Conservation (phyloP, 1,140 invertebrate genomes). For the Lasioglossum albipes region DNA sequence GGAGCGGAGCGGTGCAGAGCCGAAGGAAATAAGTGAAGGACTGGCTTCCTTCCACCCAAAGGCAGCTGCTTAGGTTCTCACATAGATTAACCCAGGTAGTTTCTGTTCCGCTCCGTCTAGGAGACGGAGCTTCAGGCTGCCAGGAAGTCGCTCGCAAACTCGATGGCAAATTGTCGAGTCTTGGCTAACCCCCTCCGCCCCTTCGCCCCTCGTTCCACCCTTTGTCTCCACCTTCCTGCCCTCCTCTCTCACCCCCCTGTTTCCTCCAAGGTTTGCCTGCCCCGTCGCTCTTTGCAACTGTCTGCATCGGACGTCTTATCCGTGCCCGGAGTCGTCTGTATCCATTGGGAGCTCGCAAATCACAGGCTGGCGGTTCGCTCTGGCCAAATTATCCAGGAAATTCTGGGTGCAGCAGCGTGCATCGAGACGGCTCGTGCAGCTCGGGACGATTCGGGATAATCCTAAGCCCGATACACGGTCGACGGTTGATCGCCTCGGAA, state of each 20-base stretch:
- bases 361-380: slow-evolving; percentile 56
- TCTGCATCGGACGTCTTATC: slow-evolving; percentile 52
- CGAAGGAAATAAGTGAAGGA: slow-evolving; percentile 61
- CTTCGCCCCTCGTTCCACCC: neutral
- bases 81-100: slow-evolving; percentile 73
- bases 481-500: slow-evolving; percentile 49
- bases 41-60: slow-evolving; percentile 54
- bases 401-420: slow-evolving; percentile 45
- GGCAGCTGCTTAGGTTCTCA: slow-evolving; percentile 67
- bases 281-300: slow-evolving; percentile 34
- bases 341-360: slow-evolving; percentile 66
- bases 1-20: neutral
- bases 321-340: slow-evolving; percentile 46
- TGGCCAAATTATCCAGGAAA: slow-evolving; percentile 69
- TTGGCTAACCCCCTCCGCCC: slow-evolving; percentile 15
- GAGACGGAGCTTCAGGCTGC: slow-evolving; percentile 60
- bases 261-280: neutral
- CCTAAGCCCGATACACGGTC: slow-evolving; percentile 31
- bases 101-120: slow-evolving; percentile 61
- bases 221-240: slow-evolving; percentile 26
- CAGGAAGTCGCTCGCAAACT: slow-evolving; percentile 67
- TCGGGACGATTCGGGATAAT: slow-evolving; percentile 49
- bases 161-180: slow-evolving; percentile 67
- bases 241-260: neutral
- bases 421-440: slow-evolving; percentile 21